Base-by-base conservation (phyloP, 1,140 invertebrate species). In the Rhysida immarginata region DNA sequence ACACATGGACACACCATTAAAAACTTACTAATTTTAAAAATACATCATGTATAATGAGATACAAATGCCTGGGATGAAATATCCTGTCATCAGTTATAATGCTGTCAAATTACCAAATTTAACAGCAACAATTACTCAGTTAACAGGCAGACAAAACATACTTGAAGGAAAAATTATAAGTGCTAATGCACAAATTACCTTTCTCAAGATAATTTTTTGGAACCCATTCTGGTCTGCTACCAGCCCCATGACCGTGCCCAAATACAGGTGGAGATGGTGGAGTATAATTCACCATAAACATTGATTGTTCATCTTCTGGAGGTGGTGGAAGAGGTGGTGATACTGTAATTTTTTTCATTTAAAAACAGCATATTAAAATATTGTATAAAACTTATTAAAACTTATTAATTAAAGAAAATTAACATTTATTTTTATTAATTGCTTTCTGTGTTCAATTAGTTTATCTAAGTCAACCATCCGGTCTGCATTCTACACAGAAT, bases 151-250 rank as follows among this genome's bases (percentile, higher is more conserved):
- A n/a, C n/a, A n/a, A n/a, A n/a, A n/a, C n/a, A n/a, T n/a, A n/a
- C n/a, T n/a, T n/a, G n/a, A n/a, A n/a, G n/a, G n/a, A n/a, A n/a
- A n/a, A n/a, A n/a, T n/a, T n/a, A n/a, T n/a, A 41, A 41, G 35
- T 11, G n/a, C 35, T 11, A n/a, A 11, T 41, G 35, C n/a, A n/a
- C 3, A 21, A 45, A 27, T 54, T 70, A 92, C 89, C 89, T 85
- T 97, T 96, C 70, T 97, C 92, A n/a, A 96, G 83, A 65, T 94
- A 97, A 73, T 87, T 89, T 65, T 93, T 91, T 25, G 94, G 94
- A 45, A 94, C 85, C 87, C 90, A 72, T 83, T 63, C 86, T 80
- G 45, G 86, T 85, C 35, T 20, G n/a, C 13, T 24, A 26, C 58
- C 59, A 2, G 11, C 45, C 18, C 35, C 27, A 18, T 48, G 20